phyloP scores from a whole-genome alignment of 2,888 invertebrate genomes.

The Catonia carolina region DNA sequence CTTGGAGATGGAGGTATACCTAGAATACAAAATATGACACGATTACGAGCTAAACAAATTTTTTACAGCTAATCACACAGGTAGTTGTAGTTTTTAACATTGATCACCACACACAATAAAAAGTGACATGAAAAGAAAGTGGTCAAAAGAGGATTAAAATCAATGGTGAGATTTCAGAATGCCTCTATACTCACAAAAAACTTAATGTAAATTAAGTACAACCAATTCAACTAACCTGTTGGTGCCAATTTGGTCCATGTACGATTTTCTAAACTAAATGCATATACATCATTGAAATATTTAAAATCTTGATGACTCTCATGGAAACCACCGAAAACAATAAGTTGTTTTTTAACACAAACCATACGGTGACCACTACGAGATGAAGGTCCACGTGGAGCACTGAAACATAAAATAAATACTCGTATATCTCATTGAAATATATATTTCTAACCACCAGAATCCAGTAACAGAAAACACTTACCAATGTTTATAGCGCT shows the following conservation, averaged over 20 bases:
- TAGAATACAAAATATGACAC: conserved; percentile 31
- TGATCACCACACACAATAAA: background rate
- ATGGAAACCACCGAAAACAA: conserved; percentile 87
- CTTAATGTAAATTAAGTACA: too few species aligned
- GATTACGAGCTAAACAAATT: too few species aligned
- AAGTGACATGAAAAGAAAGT: too few species aligned
- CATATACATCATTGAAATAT: conserved; percentile 80
- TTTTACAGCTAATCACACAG: background rate
- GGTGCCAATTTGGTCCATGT: conserved; percentile 66
- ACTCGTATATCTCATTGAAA: background rate
- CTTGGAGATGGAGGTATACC: conserved; percentile 68
- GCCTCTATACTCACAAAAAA: too few species aligned
- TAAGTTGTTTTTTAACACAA: conserved; percentile 64
- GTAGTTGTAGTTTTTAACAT: background rate
- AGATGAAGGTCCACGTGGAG: conserved; percentile 71
- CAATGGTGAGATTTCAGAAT: too few species aligned
- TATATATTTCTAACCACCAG: too few species aligned
- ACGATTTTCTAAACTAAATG: conserved; percentile 73
- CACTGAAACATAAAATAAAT: conserved; percentile 40
- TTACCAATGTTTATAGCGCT: too few species aligned
- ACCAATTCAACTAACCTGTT: too few species aligned
- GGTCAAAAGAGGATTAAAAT: too few species aligned
- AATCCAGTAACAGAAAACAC: too few species aligned
- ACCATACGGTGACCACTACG: conserved; percentile 88
- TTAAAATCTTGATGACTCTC: conserved; percentile 81